Conservation (phyloP, 2,888 invertebrate species). For the Peribatodes rhomboidaria region DNA sequence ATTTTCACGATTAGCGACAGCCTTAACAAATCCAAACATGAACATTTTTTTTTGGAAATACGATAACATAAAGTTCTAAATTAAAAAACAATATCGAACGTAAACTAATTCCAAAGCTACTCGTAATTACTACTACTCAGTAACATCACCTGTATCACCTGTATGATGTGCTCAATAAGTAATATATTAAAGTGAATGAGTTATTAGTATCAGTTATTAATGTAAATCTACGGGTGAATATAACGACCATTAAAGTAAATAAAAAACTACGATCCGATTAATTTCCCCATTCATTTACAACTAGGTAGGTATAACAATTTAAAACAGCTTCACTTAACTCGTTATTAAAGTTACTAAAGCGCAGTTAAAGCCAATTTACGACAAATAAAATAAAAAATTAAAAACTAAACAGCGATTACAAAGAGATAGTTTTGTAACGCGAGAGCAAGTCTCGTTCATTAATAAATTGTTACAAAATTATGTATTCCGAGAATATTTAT, state of each 20-base stretch:
- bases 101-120: too few relatives aligned
- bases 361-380: constrained; percentile 3
- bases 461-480: constrained; percentile 52
- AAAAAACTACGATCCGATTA: constrained; percentile 17
- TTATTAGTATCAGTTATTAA: too few relatives aligned
- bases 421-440: constrained; percentile 52
- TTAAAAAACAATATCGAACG: too few relatives aligned
- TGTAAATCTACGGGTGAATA: background rate
- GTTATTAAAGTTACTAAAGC: constrained; percentile 12
- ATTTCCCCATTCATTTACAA: constrained; percentile 15
- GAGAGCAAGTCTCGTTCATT: constrained; percentile 50
- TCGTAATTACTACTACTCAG: too few relatives aligned
- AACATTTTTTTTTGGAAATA: too few relatives aligned
- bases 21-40: too few relatives aligned
- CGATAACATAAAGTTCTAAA: too few relatives aligned
- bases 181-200: too few relatives aligned
- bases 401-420: constrained; percentile 33
- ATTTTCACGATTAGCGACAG: too few relatives aligned
- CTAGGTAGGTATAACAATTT: constrained; percentile 8
- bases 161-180: too few relatives aligned
- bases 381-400: constrained; percentile 25
- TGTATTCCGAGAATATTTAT: constrained; percentile 48
- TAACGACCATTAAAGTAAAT: constrained; percentile 12
- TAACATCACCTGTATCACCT: too few relatives aligned
- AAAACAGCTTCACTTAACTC: constrained; percentile 16